These are phyloP conservation scores for Ligdia adustata DNA, from an alignment of 2,888 invertebrate species.

Conservation along the genomic window DNA sequence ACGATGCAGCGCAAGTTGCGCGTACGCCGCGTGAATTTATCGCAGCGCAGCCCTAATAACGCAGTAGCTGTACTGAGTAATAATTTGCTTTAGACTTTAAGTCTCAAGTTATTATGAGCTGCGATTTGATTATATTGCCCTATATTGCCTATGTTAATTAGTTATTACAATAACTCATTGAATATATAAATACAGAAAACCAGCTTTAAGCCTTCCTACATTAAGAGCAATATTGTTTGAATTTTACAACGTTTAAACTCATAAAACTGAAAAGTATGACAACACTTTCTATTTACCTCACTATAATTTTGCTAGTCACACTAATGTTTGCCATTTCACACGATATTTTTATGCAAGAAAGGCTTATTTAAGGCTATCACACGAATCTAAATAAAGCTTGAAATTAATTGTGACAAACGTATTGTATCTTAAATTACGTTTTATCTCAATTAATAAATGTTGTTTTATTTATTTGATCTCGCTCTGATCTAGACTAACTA, in stretches of 20 bases:
- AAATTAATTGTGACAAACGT: slow-evolving; percentile 1
- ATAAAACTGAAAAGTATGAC: slow-evolving; percentile 1
- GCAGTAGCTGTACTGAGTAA: slow-evolving; percentile 19
- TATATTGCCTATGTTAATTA: no score
- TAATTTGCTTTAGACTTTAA: not conserved
- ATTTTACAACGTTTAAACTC: slow-evolving; percentile 18
- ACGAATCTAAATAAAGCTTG: not conserved
- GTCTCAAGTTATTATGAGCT: not conserved
- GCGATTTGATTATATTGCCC: not conserved
- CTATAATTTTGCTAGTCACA: slow-evolving; percentile 4
- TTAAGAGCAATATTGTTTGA: not conserved
- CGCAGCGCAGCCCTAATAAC: slow-evolving; percentile 35
- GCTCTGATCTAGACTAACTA: slow-evolving; percentile 13
- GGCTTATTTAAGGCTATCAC: not conserved
- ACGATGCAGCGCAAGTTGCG: slow-evolving; percentile 43
- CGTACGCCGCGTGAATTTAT: slow-evolving; percentile 42
- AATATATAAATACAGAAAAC: not conserved
- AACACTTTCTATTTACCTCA: slow-evolving; percentile 14
- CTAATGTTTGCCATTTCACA: slow-evolving; percentile 10
- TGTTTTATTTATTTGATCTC: slow-evolving; percentile 9
- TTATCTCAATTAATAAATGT: slow-evolving; percentile 10
- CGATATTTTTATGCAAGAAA: slow-evolving; percentile 1
- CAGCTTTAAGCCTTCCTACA: not conserved
- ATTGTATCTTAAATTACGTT: not conserved
- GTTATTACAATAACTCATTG: not conserved